Base-by-base conservation (phyloP, 2,113 vertebrate genomes). In the Festucalex cinctus region DNA sequence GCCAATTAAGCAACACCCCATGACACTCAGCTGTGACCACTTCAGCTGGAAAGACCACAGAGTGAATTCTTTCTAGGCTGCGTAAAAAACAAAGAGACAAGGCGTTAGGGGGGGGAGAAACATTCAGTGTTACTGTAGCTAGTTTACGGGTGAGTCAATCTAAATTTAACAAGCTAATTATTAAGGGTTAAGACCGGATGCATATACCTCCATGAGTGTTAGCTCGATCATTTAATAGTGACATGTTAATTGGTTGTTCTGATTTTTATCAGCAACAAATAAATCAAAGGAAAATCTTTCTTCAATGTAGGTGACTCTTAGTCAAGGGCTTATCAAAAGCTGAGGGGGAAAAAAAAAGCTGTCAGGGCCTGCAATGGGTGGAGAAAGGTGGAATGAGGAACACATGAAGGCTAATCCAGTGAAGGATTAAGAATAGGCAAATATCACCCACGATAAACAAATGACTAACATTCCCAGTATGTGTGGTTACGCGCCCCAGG, bases 1-100 rank as follows among this genome's bases (percentile, higher is more conserved):
- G 80, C 84, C 86, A 88, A 90, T 89, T 89, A 90, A 80, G 74
- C 48, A 83, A 78, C 81, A 83, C 88, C 82, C 82, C 84, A 73
- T 86, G 83, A 85, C 85, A 62, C 84, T 81, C 87, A 22, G 75
- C 75, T 79, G 83, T 66, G 75, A 81, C 70, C 22, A 63, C 32
- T 70, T 75, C 74, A 59, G 67, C 73, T 79, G 81, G 77, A 78
- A 65, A 37, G 72, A 67, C 78, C 84, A 74, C 68, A 82, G 72
- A 58, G 70, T 82, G 75, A 80, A 69, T 26, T 66, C 44, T 73
- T 77, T 75, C 59, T 66, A 65, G 65, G 41, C 35, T 65, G 62
- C n/a, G 37, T 22, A 60, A 66, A 74, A 58, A 63, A 65, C 49
- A 32, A 57, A 13, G 4, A 28, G 2, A 7, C 13, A 3, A 5